Evolutionary conservation across 2,797 vertebrate genomes (phyloP).

Genomic region (Acomys russatus): DNA sequence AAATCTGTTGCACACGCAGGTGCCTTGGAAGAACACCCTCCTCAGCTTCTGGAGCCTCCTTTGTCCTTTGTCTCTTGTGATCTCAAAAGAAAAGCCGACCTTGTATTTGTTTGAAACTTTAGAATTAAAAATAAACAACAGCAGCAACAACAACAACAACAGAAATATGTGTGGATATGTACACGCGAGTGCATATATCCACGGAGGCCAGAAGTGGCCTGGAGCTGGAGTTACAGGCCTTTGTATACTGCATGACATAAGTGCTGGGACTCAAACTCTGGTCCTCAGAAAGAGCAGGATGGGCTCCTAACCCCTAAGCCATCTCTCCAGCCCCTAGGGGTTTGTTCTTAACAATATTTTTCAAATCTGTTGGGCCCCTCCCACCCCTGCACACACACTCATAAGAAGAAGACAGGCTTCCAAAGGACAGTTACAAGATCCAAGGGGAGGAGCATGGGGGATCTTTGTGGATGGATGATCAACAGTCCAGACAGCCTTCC

Average conservation of each 20-base stretch:
- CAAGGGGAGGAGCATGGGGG: not conserved
- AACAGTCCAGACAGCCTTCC: not conserved
- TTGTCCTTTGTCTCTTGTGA: not conserved
- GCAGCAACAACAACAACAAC: not conserved
- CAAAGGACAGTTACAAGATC: not conserved
- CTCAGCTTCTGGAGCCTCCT: not conserved
- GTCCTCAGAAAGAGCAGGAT: not conserved
- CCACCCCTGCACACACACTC: too few species aligned
- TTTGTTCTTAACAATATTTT: not conserved
- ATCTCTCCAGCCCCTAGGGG: not conserved
- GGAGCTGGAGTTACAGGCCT: not conserved
- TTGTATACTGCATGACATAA: not conserved
- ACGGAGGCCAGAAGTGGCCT: not conserved
- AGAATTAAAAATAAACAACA: not conserved
- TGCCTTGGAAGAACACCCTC: too few species aligned
- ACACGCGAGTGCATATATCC: not conserved
- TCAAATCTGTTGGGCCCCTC: not conserved
- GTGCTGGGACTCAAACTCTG: not conserved
- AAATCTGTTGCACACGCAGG: not conserved
- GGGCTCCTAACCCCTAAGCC: not conserved
- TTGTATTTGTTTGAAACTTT: not conserved
- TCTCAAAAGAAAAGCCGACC: not conserved
- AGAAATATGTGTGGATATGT: not conserved
- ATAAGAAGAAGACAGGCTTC: not conserved
- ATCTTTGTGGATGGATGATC: not conserved